Evolutionary conservation across 2,797 vertebrate genomes (phyloP), one percentile per base, ranked within the genome.

Genomic region (Acanthornis magna): DNA sequence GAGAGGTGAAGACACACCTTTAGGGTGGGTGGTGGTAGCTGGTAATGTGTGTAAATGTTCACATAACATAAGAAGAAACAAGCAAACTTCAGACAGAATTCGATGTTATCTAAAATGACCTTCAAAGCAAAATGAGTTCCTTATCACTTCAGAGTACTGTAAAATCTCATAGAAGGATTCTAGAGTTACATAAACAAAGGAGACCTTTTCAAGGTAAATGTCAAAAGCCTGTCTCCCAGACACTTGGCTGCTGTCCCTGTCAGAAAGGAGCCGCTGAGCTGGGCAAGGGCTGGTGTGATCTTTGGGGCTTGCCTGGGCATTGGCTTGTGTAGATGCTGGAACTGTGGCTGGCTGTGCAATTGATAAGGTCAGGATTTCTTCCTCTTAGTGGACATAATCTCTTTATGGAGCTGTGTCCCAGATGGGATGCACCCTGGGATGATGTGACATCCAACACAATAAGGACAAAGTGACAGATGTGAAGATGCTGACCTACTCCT

Each of bases 131-230:
- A 93, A 50, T 25, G 13, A 85, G 70, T n/a, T 30, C 34, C 60
- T 70, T 58, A 47, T 71, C 20, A 82, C 18, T 70, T 79, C 16
- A 73, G 58, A 92, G 51, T 77, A 73, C 29, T 79, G 13, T n/a
- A 74, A 95, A 90, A 82, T 65, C 77, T 82, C 48, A 38, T 7
- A 42, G 77, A 78, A 79, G 9, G 30, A 73, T n/a, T 57, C 48
- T 10, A 48, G 55, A 88, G 22, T 22, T 67, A 42, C 8, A 74
- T 55, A 92, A 86, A n/a, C 51, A 73, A 89, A 29, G 5, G 27
- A 88, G 82, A 88, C 34, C 32, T 95, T 95, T 88, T 60, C 42
- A 91, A 91, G 51, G 32, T 50, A 92, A 92, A 81, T 50, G 34
- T 57, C 85, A 92, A 53, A 84, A 66, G 45, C 7, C 45, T 17